Evolutionary conservation across 2,888 invertebrate genomes (phyloP).

Genomic region (Rhorus exstirpatorius): DNA sequence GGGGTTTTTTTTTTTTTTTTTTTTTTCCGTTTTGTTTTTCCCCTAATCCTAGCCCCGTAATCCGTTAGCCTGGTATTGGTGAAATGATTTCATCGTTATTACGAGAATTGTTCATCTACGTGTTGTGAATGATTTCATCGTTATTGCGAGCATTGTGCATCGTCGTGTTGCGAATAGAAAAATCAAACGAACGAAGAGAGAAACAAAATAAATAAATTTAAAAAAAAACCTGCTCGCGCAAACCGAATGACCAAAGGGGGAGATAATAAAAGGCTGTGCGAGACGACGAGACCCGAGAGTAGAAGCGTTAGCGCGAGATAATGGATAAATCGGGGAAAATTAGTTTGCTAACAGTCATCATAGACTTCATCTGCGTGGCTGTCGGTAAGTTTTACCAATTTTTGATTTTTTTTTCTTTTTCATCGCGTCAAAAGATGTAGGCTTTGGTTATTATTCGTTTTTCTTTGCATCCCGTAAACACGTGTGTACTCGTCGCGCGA

Average conservation of each 20-base stretch:
- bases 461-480: too few relatives aligned
- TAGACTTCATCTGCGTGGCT: conserved; percentile 90
- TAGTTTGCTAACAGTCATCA: conserved; percentile 89
- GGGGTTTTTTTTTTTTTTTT: too few relatives aligned
- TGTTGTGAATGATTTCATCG: background rate
- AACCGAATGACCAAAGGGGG: too few relatives aligned
- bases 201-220: conserved; percentile 4
- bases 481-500: too few relatives aligned
- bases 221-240: background rate
- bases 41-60: too few relatives aligned
- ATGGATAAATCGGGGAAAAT: conserved; percentile 88
- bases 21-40: background rate
- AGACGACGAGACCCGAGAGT: conserved; percentile 66
- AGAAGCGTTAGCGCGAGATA: conserved; percentile 32
- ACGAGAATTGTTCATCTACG: too few relatives aligned
- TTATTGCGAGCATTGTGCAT: background rate
- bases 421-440: too few relatives aligned
- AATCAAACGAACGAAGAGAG: background rate
- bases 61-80: too few relatives aligned
- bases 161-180: too few relatives aligned
- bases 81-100: too few relatives aligned
- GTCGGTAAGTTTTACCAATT: conserved; percentile 88
- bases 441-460: too few relatives aligned
- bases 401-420: conserved; percentile 12
- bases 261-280: background rate